A percentile compares a stretch with the other conserved stretches of the same genome.
Conservation (phyloP, 2,113 vertebrate genomes). For the Leptobrachium ailaonicum region DNA sequence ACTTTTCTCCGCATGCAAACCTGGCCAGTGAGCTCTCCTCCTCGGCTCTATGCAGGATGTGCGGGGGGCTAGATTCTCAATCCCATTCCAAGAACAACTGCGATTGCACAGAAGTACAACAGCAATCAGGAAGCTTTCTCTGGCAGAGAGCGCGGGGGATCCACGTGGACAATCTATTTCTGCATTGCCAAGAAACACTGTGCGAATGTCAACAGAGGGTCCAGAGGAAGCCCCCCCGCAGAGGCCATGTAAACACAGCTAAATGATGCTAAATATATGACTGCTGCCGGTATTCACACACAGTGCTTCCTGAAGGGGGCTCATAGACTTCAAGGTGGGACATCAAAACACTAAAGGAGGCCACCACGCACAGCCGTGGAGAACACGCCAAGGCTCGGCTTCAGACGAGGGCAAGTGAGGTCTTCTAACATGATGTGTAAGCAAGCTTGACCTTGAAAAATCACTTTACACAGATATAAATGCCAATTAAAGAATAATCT, state of each 20-base stretch:
- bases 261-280: not conserved
- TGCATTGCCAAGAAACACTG: not conserved
- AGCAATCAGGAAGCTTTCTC: not conserved
- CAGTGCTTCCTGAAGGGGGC: not conserved
- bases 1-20: no score
- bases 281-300: not conserved
- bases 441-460: no score
- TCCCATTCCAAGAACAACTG: not conserved
- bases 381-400: no score
- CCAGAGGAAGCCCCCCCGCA: not conserved
- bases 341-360: not conserved
- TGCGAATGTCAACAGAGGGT: not conserved
- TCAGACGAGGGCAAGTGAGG: no score
- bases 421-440: no score
- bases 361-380: no score
- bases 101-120: not conserved
- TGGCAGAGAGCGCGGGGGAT: not conserved
- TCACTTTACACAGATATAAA: no score
- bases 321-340: not conserved
- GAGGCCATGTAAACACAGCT: not conserved
- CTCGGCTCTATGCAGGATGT: no score
- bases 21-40: no score
- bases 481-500: no score
- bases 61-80: not conserved
- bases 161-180: not conserved